These are phyloP conservation scores for Passer domesticus DNA, from an alignment of 2,113 vertebrate species.

Conservation along the genomic window DNA sequence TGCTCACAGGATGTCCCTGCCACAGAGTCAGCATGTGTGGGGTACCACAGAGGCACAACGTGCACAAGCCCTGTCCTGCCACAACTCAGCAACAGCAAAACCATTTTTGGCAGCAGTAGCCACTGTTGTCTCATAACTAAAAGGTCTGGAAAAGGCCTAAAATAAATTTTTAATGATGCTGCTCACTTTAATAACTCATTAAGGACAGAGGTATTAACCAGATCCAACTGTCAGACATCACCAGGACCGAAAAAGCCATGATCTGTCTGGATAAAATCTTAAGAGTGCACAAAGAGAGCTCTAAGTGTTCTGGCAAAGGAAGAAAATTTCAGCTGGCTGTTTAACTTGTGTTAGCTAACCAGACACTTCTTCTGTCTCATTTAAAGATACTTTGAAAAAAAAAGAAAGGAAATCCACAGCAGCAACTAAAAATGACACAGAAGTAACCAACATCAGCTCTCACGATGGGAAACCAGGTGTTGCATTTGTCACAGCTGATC, in stretches of 20 bases:
- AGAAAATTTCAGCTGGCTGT: not conserved
- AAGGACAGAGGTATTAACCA: not conserved
- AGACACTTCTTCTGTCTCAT: not conserved
- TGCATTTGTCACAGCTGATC: not conserved
- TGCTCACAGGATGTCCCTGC: not conserved
- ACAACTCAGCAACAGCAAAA: not conserved
- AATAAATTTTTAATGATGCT: not conserved
- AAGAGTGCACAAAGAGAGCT: not conserved
- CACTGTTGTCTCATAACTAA: not conserved
- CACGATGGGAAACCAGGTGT: not conserved
- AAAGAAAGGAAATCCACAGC: not conserved
- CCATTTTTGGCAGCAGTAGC: not conserved
- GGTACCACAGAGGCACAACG: not conserved
- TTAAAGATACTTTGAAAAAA: not conserved
- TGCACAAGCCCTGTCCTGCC: not conserved
- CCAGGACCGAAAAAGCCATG: not conserved
- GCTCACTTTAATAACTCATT: not conserved
- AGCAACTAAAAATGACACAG: not conserved
- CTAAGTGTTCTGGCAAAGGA: not conserved
- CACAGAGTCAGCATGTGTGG: accelerated
- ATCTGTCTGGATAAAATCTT: not conserved
- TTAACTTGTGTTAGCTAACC: not conserved
- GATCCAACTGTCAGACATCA: not conserved
- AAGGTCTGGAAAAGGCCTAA: not conserved
- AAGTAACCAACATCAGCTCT: not conserved